Base-by-base conservation (phyloP, 92 coral and sea anemone species). In the Galaxea fascicularis region DNA sequence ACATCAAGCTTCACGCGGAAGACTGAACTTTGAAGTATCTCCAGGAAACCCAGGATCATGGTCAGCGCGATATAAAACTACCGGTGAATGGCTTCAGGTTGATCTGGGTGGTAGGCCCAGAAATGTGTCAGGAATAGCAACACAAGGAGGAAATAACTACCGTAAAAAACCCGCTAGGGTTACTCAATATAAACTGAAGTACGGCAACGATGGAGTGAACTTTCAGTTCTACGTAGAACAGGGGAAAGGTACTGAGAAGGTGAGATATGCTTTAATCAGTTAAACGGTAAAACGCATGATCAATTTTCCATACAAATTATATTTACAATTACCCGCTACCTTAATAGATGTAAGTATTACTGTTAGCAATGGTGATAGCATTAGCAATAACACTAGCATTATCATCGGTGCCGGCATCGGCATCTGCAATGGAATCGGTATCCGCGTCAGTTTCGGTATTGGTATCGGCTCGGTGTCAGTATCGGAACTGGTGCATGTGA, bases 61-160 rank as follows among this genome's bases (percentile, higher is more conserved):
- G 76, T 24, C 29, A 18, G 0, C 76, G 9, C 17, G 56, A 13
- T 18, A 3, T 3, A 71, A 21, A 10, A 30, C 46, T 49, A 24
- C 11, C 15, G 4, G 21, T 9, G 57, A 71, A 16, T 71, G 76
- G 76, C 57, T 71, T 1, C 76, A 71, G 57, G n/a, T 71, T 22
- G 31, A 71, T 3, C 25, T 71, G 4, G 58, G 76, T 3, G 25
- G 16, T 10, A 4, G 53, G 3, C 21, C 20, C 21, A 25, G 31
- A 21, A 71, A 71, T 8, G 57, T 71, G 15, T 41, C 76, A 45
- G 56, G 76, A 1, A 71, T 71, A n/a, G 76, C 76, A 10, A 71
- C 76, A 1, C 76, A 71, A 49, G 76, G 76, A 47, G 30, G 76
- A 13, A 65, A n/a, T 27, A 65, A 65, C 15, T 65, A 27, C 15